phyloP scores from a whole-genome alignment of 2,113 vertebrate species.

The Hymenochirus boettgeri region DNA sequence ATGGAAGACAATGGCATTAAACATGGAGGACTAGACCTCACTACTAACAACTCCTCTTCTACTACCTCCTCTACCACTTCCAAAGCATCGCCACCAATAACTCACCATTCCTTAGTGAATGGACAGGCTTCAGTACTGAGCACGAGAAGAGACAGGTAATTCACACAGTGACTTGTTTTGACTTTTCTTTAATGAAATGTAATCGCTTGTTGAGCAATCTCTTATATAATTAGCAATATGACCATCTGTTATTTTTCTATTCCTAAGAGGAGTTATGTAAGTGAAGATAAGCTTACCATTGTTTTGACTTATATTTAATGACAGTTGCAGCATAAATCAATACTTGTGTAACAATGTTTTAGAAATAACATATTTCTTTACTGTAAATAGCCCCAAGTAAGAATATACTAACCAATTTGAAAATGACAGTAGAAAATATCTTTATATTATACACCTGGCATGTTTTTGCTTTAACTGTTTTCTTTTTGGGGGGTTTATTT shows the following conservation, averaged over 20 bases:
- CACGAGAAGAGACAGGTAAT: slow-evolving; percentile 91
- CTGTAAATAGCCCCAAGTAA: too few relatives aligned
- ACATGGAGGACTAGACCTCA: slow-evolving; percentile 91
- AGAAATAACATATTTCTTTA: slow-evolving; percentile 3
- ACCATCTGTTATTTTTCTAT: slow-evolving; percentile 3
- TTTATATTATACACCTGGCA: too few relatives aligned
- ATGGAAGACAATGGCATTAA: slow-evolving; percentile 87
- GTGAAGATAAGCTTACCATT: background rate
- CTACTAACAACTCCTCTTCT: slow-evolving; percentile 92
- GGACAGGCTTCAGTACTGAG: slow-evolving; percentile 94
- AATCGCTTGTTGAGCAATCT: slow-evolving; percentile 12
- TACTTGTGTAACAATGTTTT: background rate
- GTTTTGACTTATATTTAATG: background rate
- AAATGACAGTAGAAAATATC: too few relatives aligned
- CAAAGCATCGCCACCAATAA: slow-evolving; percentile 97
- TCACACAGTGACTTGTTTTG: slow-evolving; percentile 23
- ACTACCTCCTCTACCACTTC: slow-evolving; percentile 96
- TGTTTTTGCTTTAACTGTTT: too few relatives aligned
- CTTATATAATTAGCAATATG: slow-evolving; percentile 13
- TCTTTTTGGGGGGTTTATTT: too few relatives aligned
- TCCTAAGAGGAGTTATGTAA: slow-evolving; percentile 10
- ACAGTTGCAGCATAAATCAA: background rate
- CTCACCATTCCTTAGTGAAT: slow-evolving; percentile 94
- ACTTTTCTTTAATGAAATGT: slow-evolving; percentile 39
- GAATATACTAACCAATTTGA: too few relatives aligned